Base-by-base conservation (phyloP, 2,113 vertebrate species). In the Thomomys bottae region DNA sequence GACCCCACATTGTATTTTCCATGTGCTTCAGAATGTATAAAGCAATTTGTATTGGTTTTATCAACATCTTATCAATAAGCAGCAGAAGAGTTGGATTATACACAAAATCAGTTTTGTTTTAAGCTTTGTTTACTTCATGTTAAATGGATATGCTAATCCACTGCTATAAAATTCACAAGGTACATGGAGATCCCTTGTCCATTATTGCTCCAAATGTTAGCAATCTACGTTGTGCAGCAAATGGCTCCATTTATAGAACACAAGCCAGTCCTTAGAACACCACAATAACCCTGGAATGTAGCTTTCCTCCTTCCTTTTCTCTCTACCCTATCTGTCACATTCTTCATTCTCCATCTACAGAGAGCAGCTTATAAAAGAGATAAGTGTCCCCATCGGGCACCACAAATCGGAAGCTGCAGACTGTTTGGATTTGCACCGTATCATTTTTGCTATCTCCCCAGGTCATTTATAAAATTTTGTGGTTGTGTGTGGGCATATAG, bases 81-180 rank as follows among this genome's bases (percentile, higher is more conserved):
- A 94, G 79, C 76, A 87, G 85, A 89, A 92, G 94, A 95, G 91
- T 88, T 95, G 94, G 93, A 80, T 77, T 95, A 95, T 95, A 95
- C 54, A 90, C 21, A 70, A 89, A 92, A 97, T 95, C 93, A 59
- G 94, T 96, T 96, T 94, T 95, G 95, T 94, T 94, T 92, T 94
- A 95, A 95, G 94, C 92, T 96, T 88, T 96, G 95, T 96, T 97
- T 97, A 96, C 89, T 91, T 95, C 94, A 96, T 77, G 40, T 84
- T 92, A 95, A 96, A 95, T 93, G 95, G 97, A 97, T 96, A 90
- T 92, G 93, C 93, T 96, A 97, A 97, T 96, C 96, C 94, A 77
- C 72, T 92, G 91, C 96, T 97, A 96, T 96, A 97, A 97, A 98
- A 97, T 89, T 94, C 96, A 95, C 88, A 24, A 92, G 97, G 97